Base-by-base conservation (phyloP, 2,113 vertebrate genomes). In the Saimiri boliviensis region DNA sequence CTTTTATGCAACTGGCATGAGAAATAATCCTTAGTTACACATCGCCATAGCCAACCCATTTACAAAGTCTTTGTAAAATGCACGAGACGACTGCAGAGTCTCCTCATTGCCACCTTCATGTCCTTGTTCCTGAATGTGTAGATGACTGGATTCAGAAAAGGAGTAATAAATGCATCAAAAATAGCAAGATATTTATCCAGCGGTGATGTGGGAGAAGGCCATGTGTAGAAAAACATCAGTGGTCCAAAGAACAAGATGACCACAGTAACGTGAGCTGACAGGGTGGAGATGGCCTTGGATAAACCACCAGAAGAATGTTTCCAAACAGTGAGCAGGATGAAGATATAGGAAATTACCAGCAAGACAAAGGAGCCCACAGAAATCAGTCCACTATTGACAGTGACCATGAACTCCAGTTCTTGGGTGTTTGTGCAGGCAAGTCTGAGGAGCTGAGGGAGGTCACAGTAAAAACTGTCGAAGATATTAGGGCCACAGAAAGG, bases 141-240 rank as follows among this genome's bases (percentile, higher is more conserved):
- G 68, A 97, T 98, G 71, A 97, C 58, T 89, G 86, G 93, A 90
- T 97, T 98, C 82, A 98, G 88, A 95, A 97, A 91, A 63, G 91
- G 97, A 88, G 97, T 96, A 25, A 96, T 73, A 91, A 97, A 76
- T 82, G 95, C 97, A 96, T 98, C 97, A 96, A 97, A 97, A 93
- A 97, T 95, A 42, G 95, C 97, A 82, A 98, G 93, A 54, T 95
- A 94, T 66, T 98, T 98, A 96, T 97, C 95, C 68, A 98, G 30
- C 66, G 97, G 71, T 58, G 97, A 97, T 37, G 89, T 91, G n/a
- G 93, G 96, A 84, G 91, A 97, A 73, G 97, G 95, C 97, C 96
- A 98, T 0, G 86, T 97, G 9, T 97, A 97, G 91, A 97, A 97
- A 93, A 98, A 96, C 71, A 97, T 98, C 45, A 98, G 35, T 35